phyloP scores from a whole-genome alignment of 2,113 vertebrate species.

The Rhinopomastus cyanomelas region DNA sequence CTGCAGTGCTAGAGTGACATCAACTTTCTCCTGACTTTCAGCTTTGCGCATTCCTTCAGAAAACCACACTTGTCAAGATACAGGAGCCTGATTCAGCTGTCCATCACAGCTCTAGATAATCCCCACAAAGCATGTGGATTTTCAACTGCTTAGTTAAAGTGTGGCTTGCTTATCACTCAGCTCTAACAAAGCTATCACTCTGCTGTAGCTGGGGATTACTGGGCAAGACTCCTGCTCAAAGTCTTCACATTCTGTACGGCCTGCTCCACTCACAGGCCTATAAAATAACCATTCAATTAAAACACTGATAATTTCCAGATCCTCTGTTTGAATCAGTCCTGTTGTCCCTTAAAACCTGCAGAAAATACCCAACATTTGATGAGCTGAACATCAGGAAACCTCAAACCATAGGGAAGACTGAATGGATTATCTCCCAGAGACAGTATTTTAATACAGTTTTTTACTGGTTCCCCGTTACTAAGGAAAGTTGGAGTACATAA shows the following conservation, averaged over 20 bases:
- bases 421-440: not conserved
- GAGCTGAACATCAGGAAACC: not conserved
- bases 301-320: not conserved
- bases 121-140: slow-evolving; percentile 5
- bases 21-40: not conserved
- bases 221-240: not conserved
- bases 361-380: not conserved
- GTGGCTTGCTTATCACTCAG: slow-evolving; percentile 28
- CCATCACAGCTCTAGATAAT: slow-evolving; percentile 4
- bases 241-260: not conserved
- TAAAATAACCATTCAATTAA: not conserved
- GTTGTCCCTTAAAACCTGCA: not conserved
- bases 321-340: not conserved
- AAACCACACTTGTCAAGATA: not conserved
- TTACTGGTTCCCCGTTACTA: not conserved
- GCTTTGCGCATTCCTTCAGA: not conserved
- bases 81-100: not conserved
- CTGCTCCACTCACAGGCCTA: not conserved
- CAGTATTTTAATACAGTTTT: not conserved
- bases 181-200: not conserved
- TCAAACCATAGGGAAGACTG: not conserved
- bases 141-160: slow-evolving; percentile 36
- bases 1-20: not conserved
- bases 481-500: not conserved
- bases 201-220: not conserved